phyloP scores from a whole-genome alignment of 2,797 vertebrate species.

The Pelobates cultripes region DNA sequence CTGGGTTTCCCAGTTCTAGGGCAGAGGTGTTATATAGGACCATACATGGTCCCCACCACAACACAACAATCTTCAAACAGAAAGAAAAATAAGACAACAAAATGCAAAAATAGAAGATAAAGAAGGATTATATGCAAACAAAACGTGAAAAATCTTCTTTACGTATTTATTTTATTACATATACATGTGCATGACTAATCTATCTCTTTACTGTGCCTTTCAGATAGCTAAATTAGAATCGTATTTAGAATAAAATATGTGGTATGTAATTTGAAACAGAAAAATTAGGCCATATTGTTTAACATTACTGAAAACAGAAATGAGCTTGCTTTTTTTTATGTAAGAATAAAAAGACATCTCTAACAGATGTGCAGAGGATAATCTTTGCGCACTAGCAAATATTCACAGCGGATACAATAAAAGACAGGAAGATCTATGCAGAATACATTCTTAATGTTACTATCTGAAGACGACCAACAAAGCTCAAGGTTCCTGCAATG shows the following conservation, averaged over 20 bases:
- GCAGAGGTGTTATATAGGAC: too few relatives aligned
- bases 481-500: conserved; percentile 1
- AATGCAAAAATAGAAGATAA: too few relatives aligned
- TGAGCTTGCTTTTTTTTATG: conserved; percentile 60
- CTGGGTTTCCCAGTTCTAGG: too few relatives aligned
- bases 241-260: background rate
- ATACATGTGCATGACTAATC: too few relatives aligned
- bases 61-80: too few relatives aligned
- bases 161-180: too few relatives aligned
- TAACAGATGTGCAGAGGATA: conserved; percentile 53
- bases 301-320: conserved; percentile 53
- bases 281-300: conserved; percentile 37
- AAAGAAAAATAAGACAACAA: too few relatives aligned
- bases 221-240: background rate
- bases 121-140: too few relatives aligned
- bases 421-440: conserved; percentile 13
- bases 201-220: too few relatives aligned
- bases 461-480: conserved; percentile 14
- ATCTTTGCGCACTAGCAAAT: conserved; percentile 14
- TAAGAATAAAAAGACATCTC: conserved; percentile 54
- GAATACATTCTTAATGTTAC: conserved; percentile 1
- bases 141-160: too few relatives aligned
- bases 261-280: conserved; percentile 38
- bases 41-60: too few relatives aligned
- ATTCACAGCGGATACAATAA: conserved; percentile 31